Conservation (phyloP, 2,888 invertebrate genomes). For the Chorisops tibialis region DNA sequence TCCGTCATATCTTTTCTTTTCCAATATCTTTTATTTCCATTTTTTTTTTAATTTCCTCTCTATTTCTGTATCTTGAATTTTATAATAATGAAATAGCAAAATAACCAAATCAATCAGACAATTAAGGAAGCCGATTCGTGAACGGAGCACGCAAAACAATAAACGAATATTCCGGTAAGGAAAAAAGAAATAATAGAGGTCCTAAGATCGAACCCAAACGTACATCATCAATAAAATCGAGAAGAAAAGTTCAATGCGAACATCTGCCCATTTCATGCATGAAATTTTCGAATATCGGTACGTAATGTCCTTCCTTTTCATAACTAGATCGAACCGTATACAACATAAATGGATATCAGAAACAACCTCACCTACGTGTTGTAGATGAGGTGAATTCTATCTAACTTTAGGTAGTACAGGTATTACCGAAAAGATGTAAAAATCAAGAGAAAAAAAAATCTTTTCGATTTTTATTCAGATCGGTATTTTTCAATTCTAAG, state of each 20-base stretch:
- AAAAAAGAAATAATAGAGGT: constrained; percentile 15
- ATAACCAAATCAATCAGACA: constrained; percentile 1
- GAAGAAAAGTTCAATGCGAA: constrained; percentile 27
- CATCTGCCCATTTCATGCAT: constrained; percentile 29
- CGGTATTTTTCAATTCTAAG: constrained; percentile 5
- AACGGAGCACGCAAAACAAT: constrained; percentile 16
- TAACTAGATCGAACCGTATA: no score
- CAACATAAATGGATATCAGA: no score
- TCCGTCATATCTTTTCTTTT: no score
- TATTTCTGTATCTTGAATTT: no score
- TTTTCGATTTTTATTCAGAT: constrained; percentile 22
- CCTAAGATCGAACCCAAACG: constrained; percentile 26
- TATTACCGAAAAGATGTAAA: constrained; percentile 18
- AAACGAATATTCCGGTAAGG: not conserved
- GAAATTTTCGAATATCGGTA: constrained; percentile 22
- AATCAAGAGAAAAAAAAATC: not conserved
- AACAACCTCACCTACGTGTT: no score
- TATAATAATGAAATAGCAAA: no score
- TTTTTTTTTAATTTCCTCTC: no score
- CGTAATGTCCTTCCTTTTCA: constrained; percentile 10
- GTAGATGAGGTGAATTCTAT: constrained; percentile 6
- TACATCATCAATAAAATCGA: constrained; percentile 30
- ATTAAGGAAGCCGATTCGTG: constrained; percentile 8
- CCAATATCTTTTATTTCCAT: no score
- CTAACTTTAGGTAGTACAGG: constrained; percentile 2